These are phyloP conservation scores for Alfaro cultratus DNA, from an alignment of 2,797 vertebrate species.

Conservation along the genomic window DNA sequence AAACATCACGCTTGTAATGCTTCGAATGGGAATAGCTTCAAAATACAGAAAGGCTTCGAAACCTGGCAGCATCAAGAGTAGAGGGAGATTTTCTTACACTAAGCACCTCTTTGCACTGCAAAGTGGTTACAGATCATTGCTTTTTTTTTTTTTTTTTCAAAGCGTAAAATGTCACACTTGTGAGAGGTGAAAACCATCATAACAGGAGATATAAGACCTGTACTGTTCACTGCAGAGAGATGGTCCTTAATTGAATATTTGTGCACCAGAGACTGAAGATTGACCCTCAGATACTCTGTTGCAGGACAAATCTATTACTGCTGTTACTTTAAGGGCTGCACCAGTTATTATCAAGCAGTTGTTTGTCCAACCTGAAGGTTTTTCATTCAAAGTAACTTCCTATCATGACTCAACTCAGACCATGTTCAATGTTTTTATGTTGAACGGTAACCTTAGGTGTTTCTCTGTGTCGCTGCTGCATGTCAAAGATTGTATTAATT, in stretches of 20 bases:
- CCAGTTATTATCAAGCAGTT: neutral
- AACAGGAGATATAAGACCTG: neutral
- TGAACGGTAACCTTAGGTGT: neutral
- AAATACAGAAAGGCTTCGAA: neutral
- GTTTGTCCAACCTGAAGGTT: neutral
- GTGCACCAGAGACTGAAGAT: neutral
- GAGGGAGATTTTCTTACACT: neutral
- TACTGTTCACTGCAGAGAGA: neutral
- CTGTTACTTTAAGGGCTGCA: neutral
- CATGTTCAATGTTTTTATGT: neutral
- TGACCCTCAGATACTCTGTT: neutral
- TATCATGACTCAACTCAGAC: neutral
- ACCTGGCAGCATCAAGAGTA: neutral
- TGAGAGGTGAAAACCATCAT: neutral
- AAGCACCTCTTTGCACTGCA: neutral
- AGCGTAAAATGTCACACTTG: neutral
- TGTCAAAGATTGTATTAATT: neutral
- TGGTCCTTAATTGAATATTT: neutral
- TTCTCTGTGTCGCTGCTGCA: neutral
- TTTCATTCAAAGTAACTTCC: neutral
- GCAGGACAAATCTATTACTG: neutral
- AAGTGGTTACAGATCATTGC: neutral
- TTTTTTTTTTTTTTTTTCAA: neutral
- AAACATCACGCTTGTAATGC: neutral
- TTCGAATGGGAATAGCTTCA: neutral